Base-by-base conservation (phyloP, 2,113 vertebrate species). In the Scomber japonicus region DNA sequence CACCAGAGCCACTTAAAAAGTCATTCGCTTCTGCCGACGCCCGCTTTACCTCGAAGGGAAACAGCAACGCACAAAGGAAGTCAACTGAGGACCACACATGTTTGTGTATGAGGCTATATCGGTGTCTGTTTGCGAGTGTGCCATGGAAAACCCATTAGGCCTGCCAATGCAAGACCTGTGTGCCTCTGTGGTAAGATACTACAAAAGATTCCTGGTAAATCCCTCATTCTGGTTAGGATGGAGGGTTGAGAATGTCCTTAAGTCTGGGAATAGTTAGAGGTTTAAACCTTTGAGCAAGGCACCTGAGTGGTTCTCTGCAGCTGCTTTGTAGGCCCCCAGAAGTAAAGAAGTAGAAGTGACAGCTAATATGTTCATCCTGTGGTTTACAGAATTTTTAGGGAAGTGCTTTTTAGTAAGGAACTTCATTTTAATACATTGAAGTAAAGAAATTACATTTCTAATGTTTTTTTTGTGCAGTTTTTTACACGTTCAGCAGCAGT, bases 1-100 rank as follows among this genome's bases (percentile, higher is more conserved):
- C 74, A 78, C 84, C 82, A 78, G 73, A 76, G 82, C 77, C 82
- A 81, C 81, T 92, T 90, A 86, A 89, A 92, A 89, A 76, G 66
- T 75, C 71, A 74, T 83, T 86, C 35, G 21, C 67, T 69, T 46
- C 71, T 57, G 77, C 17, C 30, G 77, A 83, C 21, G 78, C 45
- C 80, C 75, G 56, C 73, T 75, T 62, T 78, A 81, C 68, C 72
- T 78, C 31, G 7, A 46, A 50, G 68, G 66, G 78, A 62, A 73
- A 62, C 57, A 60, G 70, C 66, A 67, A 80, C 77, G 46, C 74
- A 81, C 81, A 87, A 45, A 72, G 80, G 80, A 78, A 71, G 75
- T 64, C 14, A 16, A 73, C 55, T 8, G 0, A 24, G 72, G 86
- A 83, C 86, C 88, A 87, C 87, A 89, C 86, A 78, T 70, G 76